Percentiles rank a stretch among this genome's conserved stretches.
These are phyloP conservation scores for Anastrepha ludens DNA, from an alignment of 1,140 invertebrate genomes.

Conservation along the genomic window DNA sequence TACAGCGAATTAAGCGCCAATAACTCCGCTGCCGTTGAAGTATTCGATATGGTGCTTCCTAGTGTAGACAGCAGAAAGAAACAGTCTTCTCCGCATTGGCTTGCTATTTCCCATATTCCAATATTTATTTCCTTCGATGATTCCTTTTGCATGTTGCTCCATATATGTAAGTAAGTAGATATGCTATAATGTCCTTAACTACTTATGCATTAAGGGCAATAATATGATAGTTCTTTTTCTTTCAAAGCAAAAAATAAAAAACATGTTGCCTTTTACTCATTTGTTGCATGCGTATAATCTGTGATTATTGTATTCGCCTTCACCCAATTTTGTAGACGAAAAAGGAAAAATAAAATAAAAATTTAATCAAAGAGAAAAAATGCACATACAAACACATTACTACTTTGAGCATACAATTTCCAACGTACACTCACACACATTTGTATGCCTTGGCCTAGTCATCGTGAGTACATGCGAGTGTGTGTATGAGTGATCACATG, in stretches of 20 bases:
- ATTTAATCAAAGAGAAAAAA: not conserved
- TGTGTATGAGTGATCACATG: not conserved
- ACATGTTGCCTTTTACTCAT: too few species aligned
- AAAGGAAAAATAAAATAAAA: not conserved
- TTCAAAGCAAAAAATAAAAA: not conserved
- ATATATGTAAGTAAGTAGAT: too few species aligned
- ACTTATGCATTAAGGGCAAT: not conserved
- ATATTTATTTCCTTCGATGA: too few species aligned
- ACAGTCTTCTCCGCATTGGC: too few species aligned
- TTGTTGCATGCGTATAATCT: not conserved
- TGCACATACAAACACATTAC: not conserved
- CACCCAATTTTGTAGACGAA: not conserved
- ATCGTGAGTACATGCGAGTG: not conserved
- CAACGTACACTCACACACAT: not conserved
- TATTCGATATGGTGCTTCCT: too few species aligned
- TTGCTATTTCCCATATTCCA: too few species aligned
- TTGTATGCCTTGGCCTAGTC: not conserved
- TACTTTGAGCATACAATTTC: not conserved
- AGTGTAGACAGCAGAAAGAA: too few species aligned
- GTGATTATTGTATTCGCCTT: not conserved
- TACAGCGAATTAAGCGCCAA: too few species aligned
- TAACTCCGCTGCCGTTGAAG: too few species aligned
- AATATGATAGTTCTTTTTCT: not conserved
- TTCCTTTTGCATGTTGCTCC: too few species aligned
- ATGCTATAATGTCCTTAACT: too few species aligned